phyloP scores from a whole-genome alignment of 2,888 invertebrate species.

The Cryptops parisi region DNA sequence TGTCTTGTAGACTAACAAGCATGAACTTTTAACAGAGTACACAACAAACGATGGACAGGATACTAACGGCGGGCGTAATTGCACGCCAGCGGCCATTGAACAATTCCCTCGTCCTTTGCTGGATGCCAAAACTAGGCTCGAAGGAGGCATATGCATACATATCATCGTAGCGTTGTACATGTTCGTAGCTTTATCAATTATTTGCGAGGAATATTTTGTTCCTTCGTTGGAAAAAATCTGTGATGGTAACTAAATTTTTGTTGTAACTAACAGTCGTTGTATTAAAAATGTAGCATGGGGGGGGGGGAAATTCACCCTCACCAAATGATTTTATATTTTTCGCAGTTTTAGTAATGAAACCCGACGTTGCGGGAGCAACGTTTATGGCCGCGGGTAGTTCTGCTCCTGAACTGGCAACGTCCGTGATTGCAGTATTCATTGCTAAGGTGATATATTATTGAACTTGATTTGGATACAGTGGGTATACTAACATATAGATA shows the following conservation, averaged over 20 bases:
- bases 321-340: no score
- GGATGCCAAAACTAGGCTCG: slow-evolving; percentile 13
- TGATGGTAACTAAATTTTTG: not conserved
- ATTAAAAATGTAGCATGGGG: no score
- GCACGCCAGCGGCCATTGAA: slow-evolving; percentile 20
- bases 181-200: slow-evolving; percentile 19
- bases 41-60: no score
- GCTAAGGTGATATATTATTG: slow-evolving; percentile 27
- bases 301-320: no score
- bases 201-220: slow-evolving; percentile 22
- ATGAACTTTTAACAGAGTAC: no score
- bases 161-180: slow-evolving; percentile 20
- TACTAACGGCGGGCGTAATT: no score
- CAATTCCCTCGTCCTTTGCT: slow-evolving; percentile 20
- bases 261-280: no score
- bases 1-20: no score
- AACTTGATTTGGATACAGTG: not conserved
- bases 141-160: slow-evolving; percentile 19
- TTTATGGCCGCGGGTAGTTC: slow-evolving; percentile 99
- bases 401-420: slow-evolving; percentile 64
- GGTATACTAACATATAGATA: no score
- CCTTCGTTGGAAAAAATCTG: slow-evolving; percentile 20
- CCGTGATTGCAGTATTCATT: slow-evolving; percentile 13
- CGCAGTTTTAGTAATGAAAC: slow-evolving; percentile 43
- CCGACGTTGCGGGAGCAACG: slow-evolving; percentile 95